Evolutionary conservation across 2,888 invertebrate genomes (phyloP).

Genomic region (Agonopterix arenella): DNA sequence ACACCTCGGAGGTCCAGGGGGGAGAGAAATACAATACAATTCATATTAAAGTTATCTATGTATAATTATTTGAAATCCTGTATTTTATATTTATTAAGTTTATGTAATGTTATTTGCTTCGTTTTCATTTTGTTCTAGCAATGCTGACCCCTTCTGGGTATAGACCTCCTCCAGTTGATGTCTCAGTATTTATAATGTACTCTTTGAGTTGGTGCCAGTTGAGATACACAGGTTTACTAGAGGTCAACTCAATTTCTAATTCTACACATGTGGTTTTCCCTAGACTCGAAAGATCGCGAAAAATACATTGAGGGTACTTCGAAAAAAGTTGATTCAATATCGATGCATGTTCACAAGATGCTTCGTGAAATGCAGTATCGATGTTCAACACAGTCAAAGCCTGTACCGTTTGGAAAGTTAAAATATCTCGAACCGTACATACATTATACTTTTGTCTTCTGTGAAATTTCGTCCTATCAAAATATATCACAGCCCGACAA

Average conservation of each 20-base stretch:
- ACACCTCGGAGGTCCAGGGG: too few species aligned
- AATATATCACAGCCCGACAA: conserved; percentile 9
- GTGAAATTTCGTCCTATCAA: conserved; percentile 17
- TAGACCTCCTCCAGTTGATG: too few species aligned
- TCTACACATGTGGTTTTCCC: conserved; percentile 15
- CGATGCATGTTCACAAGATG: background rate
- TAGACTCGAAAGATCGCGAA: conserved; percentile 9
- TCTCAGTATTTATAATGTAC: too few species aligned
- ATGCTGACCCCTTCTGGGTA: too few species aligned
- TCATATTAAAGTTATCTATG: too few species aligned
- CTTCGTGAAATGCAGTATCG: background rate
- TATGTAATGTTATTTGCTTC: too few species aligned
- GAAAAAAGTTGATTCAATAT: conserved; percentile 7
- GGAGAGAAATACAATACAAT: too few species aligned
- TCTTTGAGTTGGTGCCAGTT: too few species aligned
- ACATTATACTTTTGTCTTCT: conserved; percentile 14
- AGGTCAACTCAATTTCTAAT: conserved; percentile 11
- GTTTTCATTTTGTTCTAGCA: too few species aligned
- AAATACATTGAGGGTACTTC: conserved; percentile 10
- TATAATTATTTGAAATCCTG: too few species aligned
- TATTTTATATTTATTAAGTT: too few species aligned
- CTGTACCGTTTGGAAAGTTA: conserved; percentile 7
- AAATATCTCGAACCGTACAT: conserved; percentile 8
- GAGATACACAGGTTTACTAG: conserved; percentile 11
- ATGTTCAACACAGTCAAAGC: background rate